Conservation (phyloP, 2,797 vertebrate species). For the Acrocephalus scirpaceus region DNA sequence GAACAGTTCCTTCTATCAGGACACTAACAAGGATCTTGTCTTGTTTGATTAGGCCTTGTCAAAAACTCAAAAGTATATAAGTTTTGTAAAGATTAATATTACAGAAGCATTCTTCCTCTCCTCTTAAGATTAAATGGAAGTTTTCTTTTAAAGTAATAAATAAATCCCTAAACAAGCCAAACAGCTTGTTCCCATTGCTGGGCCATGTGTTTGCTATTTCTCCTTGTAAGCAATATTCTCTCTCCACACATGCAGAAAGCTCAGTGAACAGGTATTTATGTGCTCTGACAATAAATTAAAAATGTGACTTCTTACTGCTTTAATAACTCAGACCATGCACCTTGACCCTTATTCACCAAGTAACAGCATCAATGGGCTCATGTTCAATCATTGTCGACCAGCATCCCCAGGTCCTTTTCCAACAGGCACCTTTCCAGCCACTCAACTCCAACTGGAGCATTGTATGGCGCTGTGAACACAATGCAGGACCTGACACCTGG, state of each 20-base stretch:
- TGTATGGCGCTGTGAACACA: neutral
- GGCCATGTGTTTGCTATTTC: neutral
- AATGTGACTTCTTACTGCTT: neutral
- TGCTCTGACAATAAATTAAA: neutral
- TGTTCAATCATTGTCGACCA: fast-evolving
- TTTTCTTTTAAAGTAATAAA: neutral
- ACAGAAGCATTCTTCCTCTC: neutral
- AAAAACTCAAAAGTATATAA: neutral
- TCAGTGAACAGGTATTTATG: neutral
- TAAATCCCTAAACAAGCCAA: neutral
- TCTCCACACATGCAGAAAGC: neutral
- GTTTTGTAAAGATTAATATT: neutral
- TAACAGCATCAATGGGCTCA: neutral
- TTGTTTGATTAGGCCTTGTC: conserved; percentile 32
- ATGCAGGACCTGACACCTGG: neutral
- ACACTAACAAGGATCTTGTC: neutral
- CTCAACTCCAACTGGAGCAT: neutral
- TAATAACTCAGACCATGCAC: neutral
- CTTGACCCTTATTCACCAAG: neutral
- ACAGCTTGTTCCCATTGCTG: neutral
- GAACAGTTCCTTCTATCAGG: neutral
- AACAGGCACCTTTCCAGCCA: neutral
- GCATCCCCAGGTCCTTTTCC: neutral
- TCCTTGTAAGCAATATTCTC: neutral
- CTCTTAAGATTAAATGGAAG: neutral